These are phyloP conservation scores for Selenia dentaria DNA, from an alignment of 2,888 invertebrate species.

Conservation along the genomic window DNA sequence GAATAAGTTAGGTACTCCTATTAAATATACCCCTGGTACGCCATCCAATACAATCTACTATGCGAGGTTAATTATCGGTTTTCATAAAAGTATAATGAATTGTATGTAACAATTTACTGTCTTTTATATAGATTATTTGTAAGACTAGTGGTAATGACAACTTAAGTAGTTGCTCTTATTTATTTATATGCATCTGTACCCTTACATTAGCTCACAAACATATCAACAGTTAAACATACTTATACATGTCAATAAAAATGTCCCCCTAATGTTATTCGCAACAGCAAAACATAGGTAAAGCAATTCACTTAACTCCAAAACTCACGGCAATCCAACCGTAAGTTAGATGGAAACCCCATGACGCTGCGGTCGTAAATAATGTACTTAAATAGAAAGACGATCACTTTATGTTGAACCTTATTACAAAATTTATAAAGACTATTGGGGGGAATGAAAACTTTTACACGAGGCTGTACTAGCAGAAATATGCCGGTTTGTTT, in stretches of 20 bases:
- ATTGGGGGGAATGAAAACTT: neutral
- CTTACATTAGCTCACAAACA: no score
- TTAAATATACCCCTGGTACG: no score
- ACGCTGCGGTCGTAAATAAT: constrained; percentile 59
- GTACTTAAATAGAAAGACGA: constrained; percentile 19
- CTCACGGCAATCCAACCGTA: constrained; percentile 24
- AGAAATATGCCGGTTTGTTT: neutral
- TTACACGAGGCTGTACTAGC: neutral
- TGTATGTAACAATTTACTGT: no score
- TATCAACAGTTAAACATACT: neutral
- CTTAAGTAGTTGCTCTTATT: no score
- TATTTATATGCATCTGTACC: no score
- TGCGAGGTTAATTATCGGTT: no score
- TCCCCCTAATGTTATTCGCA: constrained; percentile 28
- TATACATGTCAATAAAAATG: constrained; percentile 24
- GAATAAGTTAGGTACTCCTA: no score
- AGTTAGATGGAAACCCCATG: constrained; percentile 54
- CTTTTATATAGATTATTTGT: no score
- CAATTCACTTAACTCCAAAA: constrained; percentile 40
- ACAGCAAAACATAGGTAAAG: constrained; percentile 40
- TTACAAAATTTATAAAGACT: neutral
- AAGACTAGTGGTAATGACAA: no score
- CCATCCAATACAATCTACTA: no score
- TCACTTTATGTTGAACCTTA: constrained; percentile 4
- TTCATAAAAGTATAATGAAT: no score